Base-by-base conservation (phyloP, 2,797 vertebrate species). In the Etheostoma nigrum region DNA sequence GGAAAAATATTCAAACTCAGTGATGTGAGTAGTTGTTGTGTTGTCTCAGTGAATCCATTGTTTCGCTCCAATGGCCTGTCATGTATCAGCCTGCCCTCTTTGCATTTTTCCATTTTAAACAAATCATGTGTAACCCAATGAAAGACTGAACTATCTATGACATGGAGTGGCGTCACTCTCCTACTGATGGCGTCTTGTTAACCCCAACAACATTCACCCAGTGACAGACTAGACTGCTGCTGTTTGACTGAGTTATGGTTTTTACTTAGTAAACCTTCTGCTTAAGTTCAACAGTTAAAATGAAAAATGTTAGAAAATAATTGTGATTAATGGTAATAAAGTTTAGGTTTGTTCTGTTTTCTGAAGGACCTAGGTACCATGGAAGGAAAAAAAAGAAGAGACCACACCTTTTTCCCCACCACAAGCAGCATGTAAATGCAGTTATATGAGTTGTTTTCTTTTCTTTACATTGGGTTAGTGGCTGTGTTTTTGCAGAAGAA, bases 91-190 rank as follows among this genome's bases (percentile, higher is more conserved):
- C 33, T 52, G 25, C 36, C 40, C 72, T 74, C 54, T 0, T 15
- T 48, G 40, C 57, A 64, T 62, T 51, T 79, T 42, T 70, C 60
- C 36, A 4, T 60, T 58, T 83, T 74, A 75, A 86, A 81, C 67
- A 53, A 69, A 68, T 86, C 59, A 85, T 63, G 78, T 75, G 64
- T 21, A 79, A 66, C 60, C 48, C 40, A 68, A 79, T 70, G 49
- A 72, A 54, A 69, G 61, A 12, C 44, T 44, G 14, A 78, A 60
- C 49, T 66, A 9, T 71, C 13, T 36, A 30, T 45, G 44, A 72
- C 48, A 57, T 11, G 6, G 36, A 47, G 14, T 11, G 25, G 57
- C 74, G 49, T 53, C 42, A 57, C 12, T 59, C 21, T 70, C 30
- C 57, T 11, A 7, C 45, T 55, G 62, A 67, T 9, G 6, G 19